Evolutionary conservation across 1,140 invertebrate genomes (phyloP).

Genomic region (Archivesica marissinica): DNA sequence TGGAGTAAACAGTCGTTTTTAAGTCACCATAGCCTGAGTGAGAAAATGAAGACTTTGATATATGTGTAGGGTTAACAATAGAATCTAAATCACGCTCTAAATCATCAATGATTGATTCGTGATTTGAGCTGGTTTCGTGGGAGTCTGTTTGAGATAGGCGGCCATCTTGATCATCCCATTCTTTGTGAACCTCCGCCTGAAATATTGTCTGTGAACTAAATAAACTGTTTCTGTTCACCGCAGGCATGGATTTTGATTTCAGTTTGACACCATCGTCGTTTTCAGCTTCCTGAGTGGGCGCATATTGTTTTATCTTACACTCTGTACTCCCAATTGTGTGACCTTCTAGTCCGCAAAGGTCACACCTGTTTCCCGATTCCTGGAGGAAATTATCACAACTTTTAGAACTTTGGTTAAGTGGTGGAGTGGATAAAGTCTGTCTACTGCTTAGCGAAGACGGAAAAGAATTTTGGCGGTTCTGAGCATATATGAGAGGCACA

Average conservation of each 20-base stretch:
- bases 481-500: neutral
- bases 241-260: constrained; percentile 72
- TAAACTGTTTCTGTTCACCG: constrained; percentile 67
- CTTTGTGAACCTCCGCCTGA: constrained; percentile 80
- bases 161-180: constrained; percentile 73
- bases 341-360: constrained; percentile 66
- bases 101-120: constrained; percentile 70
- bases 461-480: constrained; percentile 73
- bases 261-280: constrained; percentile 55
- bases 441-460: constrained; percentile 77
- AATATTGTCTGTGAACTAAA: constrained; percentile 77
- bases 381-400: constrained; percentile 74
- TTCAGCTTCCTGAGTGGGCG: constrained; percentile 53
- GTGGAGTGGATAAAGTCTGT: constrained; percentile 65
- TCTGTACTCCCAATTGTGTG: constrained; percentile 51
- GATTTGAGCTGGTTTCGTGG: constrained; percentile 70
- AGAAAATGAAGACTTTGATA: constrained; percentile 2
- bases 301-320: constrained; percentile 59
- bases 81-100: constrained; percentile 76
- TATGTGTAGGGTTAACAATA: constrained; percentile 69
- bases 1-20: constrained; percentile 3
- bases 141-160: constrained; percentile 65
- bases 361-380: constrained; percentile 39
- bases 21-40: constrained; percentile 31
- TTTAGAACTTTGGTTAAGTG: constrained; percentile 69